These are phyloP conservation scores for Anser brachyrhynchus DNA, from an alignment of 2,113 vertebrate genomes.

Conservation along the genomic window DNA sequence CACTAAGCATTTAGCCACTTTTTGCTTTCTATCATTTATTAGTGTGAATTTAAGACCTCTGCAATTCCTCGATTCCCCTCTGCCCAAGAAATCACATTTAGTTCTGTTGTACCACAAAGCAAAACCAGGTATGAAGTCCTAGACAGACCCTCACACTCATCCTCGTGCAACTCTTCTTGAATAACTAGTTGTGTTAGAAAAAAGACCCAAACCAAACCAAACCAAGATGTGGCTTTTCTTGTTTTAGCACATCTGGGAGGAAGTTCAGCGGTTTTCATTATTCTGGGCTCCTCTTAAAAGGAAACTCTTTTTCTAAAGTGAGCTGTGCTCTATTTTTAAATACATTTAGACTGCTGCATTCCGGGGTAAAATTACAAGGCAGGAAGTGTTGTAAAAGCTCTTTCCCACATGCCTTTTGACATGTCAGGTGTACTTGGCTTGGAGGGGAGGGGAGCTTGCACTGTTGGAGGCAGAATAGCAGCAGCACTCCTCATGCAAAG, in stretches of 20 bases:
- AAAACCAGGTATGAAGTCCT: not conserved
- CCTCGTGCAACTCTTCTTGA: not conserved
- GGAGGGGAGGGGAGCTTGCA: not conserved
- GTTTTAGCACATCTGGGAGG: not conserved
- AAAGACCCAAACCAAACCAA: not conserved
- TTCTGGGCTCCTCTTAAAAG: not conserved
- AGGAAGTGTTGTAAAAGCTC: not conserved
- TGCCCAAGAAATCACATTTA: not conserved
- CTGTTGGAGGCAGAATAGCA: not conserved
- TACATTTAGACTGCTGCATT: not conserved
- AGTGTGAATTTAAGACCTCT: not conserved
- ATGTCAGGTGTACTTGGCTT: not conserved
- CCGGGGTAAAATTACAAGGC: not conserved
- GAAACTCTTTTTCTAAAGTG: not conserved
- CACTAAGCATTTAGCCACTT: not conserved
- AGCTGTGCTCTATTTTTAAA: not conserved
- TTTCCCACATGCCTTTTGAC: slow-evolving; percentile 1
- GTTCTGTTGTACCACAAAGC: not conserved
- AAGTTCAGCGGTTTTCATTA: not conserved
- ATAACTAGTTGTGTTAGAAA: not conserved
- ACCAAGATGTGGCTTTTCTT: not conserved
- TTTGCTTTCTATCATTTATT: not conserved
- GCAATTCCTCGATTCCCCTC: not conserved
- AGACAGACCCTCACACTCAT: not conserved
- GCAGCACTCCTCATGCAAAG: not conserved